phyloP scores from a whole-genome alignment of 2,113 vertebrate species.

The Scatophagus argus region DNA sequence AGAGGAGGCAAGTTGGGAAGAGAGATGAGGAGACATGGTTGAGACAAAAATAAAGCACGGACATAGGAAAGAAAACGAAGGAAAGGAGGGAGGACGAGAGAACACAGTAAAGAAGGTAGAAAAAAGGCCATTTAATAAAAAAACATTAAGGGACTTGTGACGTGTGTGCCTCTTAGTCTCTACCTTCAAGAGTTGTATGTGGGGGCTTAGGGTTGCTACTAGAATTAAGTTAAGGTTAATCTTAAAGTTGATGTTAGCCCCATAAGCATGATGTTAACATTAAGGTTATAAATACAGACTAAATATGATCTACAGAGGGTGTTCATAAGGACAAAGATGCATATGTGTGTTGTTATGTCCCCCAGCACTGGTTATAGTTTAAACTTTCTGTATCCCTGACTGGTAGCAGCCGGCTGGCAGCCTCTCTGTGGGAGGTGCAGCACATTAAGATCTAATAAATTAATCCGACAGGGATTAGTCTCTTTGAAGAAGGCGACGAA shows the following conservation, averaged over 20 bases:
- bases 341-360: conserved; percentile 24
- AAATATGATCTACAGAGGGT: conserved; percentile 1
- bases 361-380: conserved; percentile 28
- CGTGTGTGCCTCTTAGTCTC: background rate
- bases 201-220: background rate
- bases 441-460: conserved; percentile 70
- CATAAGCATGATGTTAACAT: background rate
- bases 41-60: background rate
- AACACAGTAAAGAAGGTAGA: background rate
- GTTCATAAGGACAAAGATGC: conserved; percentile 18
- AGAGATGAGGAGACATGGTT: background rate
- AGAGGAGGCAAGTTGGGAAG: background rate
- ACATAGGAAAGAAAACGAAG: background rate
- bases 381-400: conserved; percentile 47
- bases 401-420: conserved; percentile 37
- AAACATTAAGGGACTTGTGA: conserved; percentile 3
- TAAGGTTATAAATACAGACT: background rate
- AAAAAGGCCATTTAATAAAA: conserved; percentile 2
- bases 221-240: background rate
- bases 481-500: conserved; percentile 67
- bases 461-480: conserved; percentile 58
- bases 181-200: background rate
- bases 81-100: background rate
- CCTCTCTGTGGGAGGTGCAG: conserved; percentile 65
- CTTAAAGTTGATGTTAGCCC: background rate